Base-by-base conservation (phyloP, 2,888 invertebrate species). In the Amitus sp. region DNA sequence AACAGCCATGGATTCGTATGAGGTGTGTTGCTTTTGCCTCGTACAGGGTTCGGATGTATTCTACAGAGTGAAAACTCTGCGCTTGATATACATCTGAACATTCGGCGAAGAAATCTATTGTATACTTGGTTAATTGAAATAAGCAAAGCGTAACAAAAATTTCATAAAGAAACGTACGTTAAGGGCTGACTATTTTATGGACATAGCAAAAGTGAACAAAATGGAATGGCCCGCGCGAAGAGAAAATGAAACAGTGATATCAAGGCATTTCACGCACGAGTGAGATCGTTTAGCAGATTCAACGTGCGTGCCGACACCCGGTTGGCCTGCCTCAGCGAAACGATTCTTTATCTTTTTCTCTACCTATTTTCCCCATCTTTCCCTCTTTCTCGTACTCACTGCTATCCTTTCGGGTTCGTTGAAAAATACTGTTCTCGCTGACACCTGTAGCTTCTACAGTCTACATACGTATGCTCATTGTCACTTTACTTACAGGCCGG, bases 241-340 rank as follows among this genome's bases (percentile, higher is more conserved):
- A n/a, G n/a, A 75, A 79, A 80, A 81, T 80, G 79, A 80, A 79
- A 80, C 78, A 76, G 80, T 78, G 77, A 82, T 82, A 82, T 81
- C 80, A 75, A 79, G 75, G 79, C 80, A 80, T 82, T 82, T 82
- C 80, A 82, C 80, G 82, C 82, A 82, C 82, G 82, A 81, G 79
- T 73, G 77, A 70, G 72, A 80, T 70, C 82, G 80, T 79, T 82
- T 82, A 82, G 77, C 79, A 75, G 78, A 82, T 82, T 82, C 81
- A 82, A 73, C 79, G 80, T 80, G 80, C 82, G 81, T 80, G 74
- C 42, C 42, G 64, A 73, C 73, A 75, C 75, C 76, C 74, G 62
- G 68, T 69, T 71, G 69, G 70, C 70, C 73, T 68, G 66, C 67
- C 69, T 54, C 67, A 59, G 48, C 67, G 59, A 66, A 69, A 66